phyloP scores from a whole-genome alignment of 2,113 vertebrate species.

The Ovis aries region DNA sequence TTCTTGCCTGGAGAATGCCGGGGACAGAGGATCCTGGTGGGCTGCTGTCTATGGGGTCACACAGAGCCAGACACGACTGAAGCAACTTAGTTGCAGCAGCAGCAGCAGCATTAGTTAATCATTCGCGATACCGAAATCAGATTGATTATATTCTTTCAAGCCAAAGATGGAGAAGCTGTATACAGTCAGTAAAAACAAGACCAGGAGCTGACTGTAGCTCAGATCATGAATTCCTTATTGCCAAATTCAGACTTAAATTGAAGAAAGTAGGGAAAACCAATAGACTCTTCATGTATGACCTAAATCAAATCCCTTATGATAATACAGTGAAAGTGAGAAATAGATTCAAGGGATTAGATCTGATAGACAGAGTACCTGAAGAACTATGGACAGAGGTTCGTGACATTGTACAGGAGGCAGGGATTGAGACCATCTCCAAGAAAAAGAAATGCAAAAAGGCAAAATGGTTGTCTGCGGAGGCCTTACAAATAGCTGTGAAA shows the following conservation, averaged over 20 bases:
- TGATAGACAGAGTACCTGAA: neutral
- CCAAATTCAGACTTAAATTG: neutral
- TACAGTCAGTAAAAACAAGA: neutral
- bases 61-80: neutral
- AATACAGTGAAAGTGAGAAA: neutral
- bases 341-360: neutral
- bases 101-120: neutral
- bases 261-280: neutral
- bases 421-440: neutral
- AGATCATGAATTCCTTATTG: neutral
- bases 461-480: neutral
- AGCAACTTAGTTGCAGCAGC: neutral
- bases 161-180: neutral
- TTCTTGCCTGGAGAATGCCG: neutral
- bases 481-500: neutral
- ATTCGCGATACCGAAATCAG: neutral
- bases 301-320: neutral
- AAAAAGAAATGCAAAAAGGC: neutral
- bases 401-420: neutral
- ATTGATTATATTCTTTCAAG: neutral
- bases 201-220: neutral
- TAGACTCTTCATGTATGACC: neutral
- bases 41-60: accelerated
- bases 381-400: neutral
- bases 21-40: neutral